Evolutionary conservation across 2,888 invertebrate genomes (phyloP).

Genomic region (Cephus sareptanus): DNA sequence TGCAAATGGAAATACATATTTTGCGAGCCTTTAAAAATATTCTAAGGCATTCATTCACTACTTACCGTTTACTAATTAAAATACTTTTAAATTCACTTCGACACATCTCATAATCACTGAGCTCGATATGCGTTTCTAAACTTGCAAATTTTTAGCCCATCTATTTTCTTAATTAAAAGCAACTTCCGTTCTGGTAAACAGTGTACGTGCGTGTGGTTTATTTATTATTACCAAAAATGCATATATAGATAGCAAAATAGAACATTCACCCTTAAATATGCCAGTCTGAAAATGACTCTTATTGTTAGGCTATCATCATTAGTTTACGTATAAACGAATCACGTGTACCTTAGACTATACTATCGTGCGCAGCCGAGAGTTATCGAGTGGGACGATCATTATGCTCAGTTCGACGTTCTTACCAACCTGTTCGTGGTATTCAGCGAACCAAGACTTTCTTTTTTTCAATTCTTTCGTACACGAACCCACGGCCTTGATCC

Average conservation of each 20-base stretch:
- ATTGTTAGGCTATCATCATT: neutral
- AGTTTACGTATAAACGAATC: neutral
- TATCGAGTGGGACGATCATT: neutral
- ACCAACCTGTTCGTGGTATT: neutral
- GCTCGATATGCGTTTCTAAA: neutral
- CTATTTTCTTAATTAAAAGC: neutral
- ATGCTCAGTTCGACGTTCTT: neutral
- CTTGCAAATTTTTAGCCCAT: neutral
- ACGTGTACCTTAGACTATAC: neutral
- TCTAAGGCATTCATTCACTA: neutral
- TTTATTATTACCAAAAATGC: neutral
- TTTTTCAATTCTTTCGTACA: neutral
- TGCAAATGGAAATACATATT: neutral
- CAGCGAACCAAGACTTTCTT: neutral
- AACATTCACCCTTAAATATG: neutral
- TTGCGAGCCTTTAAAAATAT: neutral
- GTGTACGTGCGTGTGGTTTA: neutral
- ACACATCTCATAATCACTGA: neutral
- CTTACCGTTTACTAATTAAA: neutral
- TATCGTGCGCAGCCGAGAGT: neutral
- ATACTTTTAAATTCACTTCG: neutral
- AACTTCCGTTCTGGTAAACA: neutral
- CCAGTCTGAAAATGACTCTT: neutral
- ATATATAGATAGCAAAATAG: neutral
- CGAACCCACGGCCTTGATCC: neutral